Percentiles rank a stretch among this genome's conserved stretches.
Conservation (phyloP, 2,888 invertebrate species). For the Drosophila neotestacea region DNA sequence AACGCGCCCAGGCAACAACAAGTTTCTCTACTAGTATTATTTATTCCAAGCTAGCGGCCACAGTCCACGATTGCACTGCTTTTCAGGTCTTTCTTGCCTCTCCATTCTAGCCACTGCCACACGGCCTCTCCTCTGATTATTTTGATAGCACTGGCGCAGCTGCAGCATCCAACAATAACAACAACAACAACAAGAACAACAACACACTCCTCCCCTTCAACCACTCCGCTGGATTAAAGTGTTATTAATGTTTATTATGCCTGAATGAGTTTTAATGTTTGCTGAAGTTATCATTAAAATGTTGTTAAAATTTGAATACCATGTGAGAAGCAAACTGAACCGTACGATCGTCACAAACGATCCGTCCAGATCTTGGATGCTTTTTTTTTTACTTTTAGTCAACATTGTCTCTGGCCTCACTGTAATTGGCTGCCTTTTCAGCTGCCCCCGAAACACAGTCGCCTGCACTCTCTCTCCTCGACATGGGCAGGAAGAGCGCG, state of each 20-base stretch:
- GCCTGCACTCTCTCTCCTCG: conserved; percentile 3
- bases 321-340: conserved; percentile 65
- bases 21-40: conserved; percentile 76
- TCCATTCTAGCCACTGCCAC: neutral
- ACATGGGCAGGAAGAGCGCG: conserved; percentile 73
- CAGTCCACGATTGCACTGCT: conserved; percentile 70
- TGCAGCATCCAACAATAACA: conserved; percentile 26
- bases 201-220: neutral
- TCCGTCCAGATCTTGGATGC: conserved; percentile 26
- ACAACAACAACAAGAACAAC: no score
- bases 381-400: conserved; percentile 25
- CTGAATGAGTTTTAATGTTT: conserved; percentile 84
- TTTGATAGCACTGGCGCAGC: conserved; percentile 72
- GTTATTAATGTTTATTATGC: conserved; percentile 84
- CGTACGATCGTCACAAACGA: conserved; percentile 32
- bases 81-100: conserved; percentile 22
- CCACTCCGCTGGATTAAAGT: conserved; percentile 76
- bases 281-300: conserved; percentile 83
- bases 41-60: conserved; percentile 74
- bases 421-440: conserved; percentile 55
- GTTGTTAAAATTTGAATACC: conserved; percentile 82
- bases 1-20: conserved; percentile 78
- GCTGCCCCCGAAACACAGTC: conserved; percentile 35
- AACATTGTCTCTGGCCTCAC: conserved; percentile 63
- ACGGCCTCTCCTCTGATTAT: conserved; percentile 65